Conservation (phyloP, 30 jellyfish, hydroid and myxozoan genomes). For the Calvadosia cruxmelitensis region DNA sequence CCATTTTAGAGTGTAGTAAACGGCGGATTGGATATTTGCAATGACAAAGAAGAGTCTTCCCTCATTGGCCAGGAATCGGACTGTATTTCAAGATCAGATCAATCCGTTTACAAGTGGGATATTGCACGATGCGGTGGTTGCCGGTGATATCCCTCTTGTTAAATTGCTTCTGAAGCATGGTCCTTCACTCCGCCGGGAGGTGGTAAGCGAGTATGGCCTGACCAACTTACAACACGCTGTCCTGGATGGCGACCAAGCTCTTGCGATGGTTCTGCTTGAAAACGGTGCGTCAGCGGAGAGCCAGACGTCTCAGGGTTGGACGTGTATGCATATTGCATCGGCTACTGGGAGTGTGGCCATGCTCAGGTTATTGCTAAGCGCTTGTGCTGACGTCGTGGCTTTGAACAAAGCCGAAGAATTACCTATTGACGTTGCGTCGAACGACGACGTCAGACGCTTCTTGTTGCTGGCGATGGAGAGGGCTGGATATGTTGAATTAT, state of each 20-base stretch:
- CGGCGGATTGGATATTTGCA: too few species aligned
- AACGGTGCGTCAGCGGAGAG: constrained; percentile 83
- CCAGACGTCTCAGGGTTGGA: constrained; percentile 89
- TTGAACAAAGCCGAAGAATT: constrained; percentile 70
- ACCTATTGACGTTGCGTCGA: constrained; percentile 75
- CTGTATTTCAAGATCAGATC: constrained; percentile 28
- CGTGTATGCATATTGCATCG: constrained; percentile 79
- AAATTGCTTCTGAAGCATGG: constrained; percentile 76
- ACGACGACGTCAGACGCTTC: constrained; percentile 49
- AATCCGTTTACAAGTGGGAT: constrained; percentile 76
- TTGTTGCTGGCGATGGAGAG: constrained; percentile 64
- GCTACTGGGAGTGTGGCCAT: constrained; percentile 75
- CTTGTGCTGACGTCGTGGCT: constrained; percentile 82
- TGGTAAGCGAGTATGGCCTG: constrained; percentile 60
- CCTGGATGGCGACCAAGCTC: constrained; percentile 62
- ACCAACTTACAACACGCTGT: constrained; percentile 85
- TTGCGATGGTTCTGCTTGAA: constrained; percentile 51
- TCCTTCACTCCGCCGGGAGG: constrained; percentile 44
- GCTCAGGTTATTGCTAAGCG: constrained; percentile 27
- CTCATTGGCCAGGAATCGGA: not conserved
- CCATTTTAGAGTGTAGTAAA: too few species aligned
- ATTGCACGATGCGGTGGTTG: constrained; percentile 82
- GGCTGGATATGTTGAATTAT: constrained; percentile 64
- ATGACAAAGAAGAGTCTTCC: not conserved
- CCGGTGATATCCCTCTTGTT: constrained; percentile 65